A percentile compares a stretch with the other conserved stretches of the same genome.
Evolutionary conservation across 1,140 invertebrate genomes (phyloP).

Genomic region (Tachypleus tridentatus): DNA sequence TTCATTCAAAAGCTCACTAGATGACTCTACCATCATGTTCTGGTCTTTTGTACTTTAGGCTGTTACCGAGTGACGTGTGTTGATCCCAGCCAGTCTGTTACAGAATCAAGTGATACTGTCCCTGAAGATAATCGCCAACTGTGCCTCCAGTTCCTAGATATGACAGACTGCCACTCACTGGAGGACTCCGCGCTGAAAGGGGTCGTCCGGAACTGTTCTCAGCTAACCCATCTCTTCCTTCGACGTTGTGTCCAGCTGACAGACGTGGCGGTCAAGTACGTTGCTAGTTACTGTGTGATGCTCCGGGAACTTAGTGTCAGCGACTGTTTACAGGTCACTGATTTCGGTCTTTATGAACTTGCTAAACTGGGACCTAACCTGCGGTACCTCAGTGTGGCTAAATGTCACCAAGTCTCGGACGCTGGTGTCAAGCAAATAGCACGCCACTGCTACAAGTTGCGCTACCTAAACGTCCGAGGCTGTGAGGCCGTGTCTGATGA

Average conservation of each 20-base stretch:
- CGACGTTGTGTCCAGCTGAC: constrained; percentile 72
- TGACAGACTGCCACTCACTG: constrained; percentile 71
- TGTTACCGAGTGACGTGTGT: too few relatives aligned
- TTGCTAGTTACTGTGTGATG: constrained; percentile 70
- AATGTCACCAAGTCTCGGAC: constrained; percentile 69
- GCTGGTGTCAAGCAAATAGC: constrained; percentile 76
- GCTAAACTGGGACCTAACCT: constrained; percentile 71
- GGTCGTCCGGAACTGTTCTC: constrained; percentile 70
- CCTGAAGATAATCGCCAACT: neutral
- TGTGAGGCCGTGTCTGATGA: constrained; percentile 86
- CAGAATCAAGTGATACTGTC: too few relatives aligned
- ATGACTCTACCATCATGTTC: too few relatives aligned
- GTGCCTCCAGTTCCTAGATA: constrained; percentile 45
- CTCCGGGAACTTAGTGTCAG: constrained; percentile 77
- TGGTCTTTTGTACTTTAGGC: too few relatives aligned
- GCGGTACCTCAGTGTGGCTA: constrained; percentile 75
- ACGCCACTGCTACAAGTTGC: constrained; percentile 70
- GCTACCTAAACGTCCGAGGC: constrained; percentile 79
- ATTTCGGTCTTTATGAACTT: constrained; percentile 79
- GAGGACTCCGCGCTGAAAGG: constrained; percentile 68
- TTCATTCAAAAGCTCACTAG: too few relatives aligned
- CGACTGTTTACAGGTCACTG: constrained; percentile 75
- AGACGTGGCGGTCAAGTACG: constrained; percentile 60
- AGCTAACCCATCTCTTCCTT: constrained; percentile 72
- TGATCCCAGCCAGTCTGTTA: too few relatives aligned